Evolutionary conservation across 2,113 vertebrate genomes (phyloP), one percentile per base, ranked within the genome.

Genomic region (Sinocyclocheilus grahami): DNA sequence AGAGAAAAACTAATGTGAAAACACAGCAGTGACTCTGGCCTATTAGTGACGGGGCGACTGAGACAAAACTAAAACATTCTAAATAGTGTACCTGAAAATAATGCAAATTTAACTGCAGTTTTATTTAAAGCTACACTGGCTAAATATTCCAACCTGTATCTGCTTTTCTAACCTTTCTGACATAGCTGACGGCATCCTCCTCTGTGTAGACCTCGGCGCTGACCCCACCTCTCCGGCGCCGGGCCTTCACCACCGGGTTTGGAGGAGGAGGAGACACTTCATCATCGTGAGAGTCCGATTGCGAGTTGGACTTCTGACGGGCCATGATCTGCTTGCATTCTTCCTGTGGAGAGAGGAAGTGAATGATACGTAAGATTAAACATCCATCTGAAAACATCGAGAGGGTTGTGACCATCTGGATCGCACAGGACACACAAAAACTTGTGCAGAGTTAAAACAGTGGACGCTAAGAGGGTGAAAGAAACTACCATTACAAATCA

Each of bases 201-300:
- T 99, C 98, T 0, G 98, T 99, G 93, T 99, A 99, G 80, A 99
- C 98, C 88, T 99, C 98, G 0, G 98, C 97, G 0, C 98, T 99
- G 93, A 99, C 98, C 0, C 97, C 98, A 0, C 98, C 98, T 4
- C 98, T 93, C 87, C 98, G 92, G 86, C 94, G 94, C 0, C 97
- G 96, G 1, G 96, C 96, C 91, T 98, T 97, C 79, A 98, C 98
- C 86, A 96, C 96, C 0, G 98, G 97, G 91, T 98, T 97, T 0
- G 97, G 97, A 0, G 96, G 98, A 4, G 95, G 95, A 13, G 98
- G 98, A 11, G 97, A 99, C 42, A 97, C 92, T 88, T 99, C 98
- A 75, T 99, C 98, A 0, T 99, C 98, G 0, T 98, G 97, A 2
- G 97, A 96, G 85, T 99, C 98, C 0, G 96, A 97, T 91, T 98